Base-by-base conservation (phyloP, 2,113 vertebrate genomes). In the Rhinolophus ferrumequinum region DNA sequence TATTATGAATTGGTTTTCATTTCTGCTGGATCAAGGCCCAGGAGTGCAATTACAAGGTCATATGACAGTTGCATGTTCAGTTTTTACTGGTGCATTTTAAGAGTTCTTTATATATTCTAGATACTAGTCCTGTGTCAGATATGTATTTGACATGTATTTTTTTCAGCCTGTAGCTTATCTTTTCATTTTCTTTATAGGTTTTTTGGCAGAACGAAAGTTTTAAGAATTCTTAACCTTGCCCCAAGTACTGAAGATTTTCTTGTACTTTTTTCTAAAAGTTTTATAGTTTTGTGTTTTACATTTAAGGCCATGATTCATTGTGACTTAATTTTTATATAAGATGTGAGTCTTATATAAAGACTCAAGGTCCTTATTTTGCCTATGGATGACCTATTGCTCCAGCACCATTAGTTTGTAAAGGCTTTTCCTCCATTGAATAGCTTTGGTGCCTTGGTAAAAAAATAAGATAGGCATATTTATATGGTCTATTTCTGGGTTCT, bases 381-480 rank as follows among this genome's bases (percentile, higher is more conserved):
- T 47, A 2, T 95, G 52, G 8, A 54, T 93, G 11, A 73, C 14
- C 12, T 52, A 2, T 95, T 79, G 24, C 44, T 64, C 30, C 3
- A n/a, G 24, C 54, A 75, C 5, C 13, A 50, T 83, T 79, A 72
- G 19, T 79, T 92, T 91, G 52, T 28, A 91, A 80, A 88, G 56
- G 19, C 30, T 66, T 2, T 47, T 30, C 8, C 12, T 92, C 66
- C 24, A 24, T 5, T 44, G 41, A 87, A 13, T 80, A 56, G 15
- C 38, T 91, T 90, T 93, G 94, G 64, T 24, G 60, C 58, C 62
- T 86, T 81, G 75, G 52, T 77, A 10, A 88, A 73, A 73, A 95
- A 95, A 73, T 86, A 82, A 93, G 38, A 33, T 80, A 47, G 79
- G 11, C 44, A 35, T 80, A 38, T 52, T 76, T 75, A 24, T 75